Conservation (phyloP, 2,113 vertebrate species). For the Phocoena sinus region DNA sequence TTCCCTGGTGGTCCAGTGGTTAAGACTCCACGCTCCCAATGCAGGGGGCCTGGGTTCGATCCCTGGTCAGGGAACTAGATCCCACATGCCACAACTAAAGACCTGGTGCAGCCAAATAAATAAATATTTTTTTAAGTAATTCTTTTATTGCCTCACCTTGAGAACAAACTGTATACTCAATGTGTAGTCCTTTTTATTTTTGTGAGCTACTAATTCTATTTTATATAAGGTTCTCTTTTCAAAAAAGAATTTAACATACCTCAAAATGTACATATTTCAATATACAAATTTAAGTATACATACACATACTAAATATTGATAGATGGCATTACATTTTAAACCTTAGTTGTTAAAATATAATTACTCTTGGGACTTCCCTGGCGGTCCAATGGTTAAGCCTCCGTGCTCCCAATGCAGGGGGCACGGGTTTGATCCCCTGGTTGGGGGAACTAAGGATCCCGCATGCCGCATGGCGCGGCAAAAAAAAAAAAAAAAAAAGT, state of each 20-base stretch:
- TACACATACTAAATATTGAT: background rate
- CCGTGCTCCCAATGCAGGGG: background rate
- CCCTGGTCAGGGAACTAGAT: too few relatives aligned
- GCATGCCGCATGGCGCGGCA: background rate
- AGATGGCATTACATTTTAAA: background rate
- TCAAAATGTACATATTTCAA: background rate
- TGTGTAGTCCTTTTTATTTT: background rate
- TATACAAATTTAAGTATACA: background rate
- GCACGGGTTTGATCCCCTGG: background rate
- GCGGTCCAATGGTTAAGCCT: background rate
- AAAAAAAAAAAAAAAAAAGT: background rate
- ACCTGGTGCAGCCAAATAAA: too few relatives aligned
- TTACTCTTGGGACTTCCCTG: background rate
- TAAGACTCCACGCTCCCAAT: too few relatives aligned
- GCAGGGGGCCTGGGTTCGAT: too few relatives aligned
- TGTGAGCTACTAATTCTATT: background rate
- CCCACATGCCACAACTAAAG: too few relatives aligned
- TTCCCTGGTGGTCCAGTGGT: too few relatives aligned
- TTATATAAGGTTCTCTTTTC: background rate
- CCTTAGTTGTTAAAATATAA: background rate
- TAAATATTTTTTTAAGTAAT: background rate
- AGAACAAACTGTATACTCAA: background rate
- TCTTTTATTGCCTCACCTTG: background rate
- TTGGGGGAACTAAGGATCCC: background rate
- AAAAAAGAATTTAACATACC: background rate